phyloP scores from a whole-genome alignment of 2,797 vertebrate species.

The Chaunax sp. region DNA sequence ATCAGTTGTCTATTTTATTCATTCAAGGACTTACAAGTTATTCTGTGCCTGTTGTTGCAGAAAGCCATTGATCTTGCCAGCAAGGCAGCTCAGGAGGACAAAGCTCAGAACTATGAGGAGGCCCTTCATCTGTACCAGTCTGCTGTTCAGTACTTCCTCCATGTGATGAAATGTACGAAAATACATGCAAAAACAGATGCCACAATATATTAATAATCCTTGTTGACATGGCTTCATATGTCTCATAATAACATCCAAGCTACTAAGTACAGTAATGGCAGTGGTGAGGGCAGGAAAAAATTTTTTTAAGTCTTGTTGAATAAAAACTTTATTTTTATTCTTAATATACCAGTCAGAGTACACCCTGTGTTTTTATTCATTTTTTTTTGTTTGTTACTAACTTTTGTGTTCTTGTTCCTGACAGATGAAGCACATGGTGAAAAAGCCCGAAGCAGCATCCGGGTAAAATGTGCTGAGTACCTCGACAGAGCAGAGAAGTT shows the following conservation, averaged over 20 bases:
- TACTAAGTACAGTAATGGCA: not conserved
- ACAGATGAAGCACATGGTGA: constrained; percentile 96
- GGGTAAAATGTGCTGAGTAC: constrained; percentile 93
- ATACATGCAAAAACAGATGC: not conserved
- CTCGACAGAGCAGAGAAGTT: constrained; percentile 96
- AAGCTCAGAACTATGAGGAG: constrained; percentile 96
- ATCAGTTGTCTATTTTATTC: not conserved
- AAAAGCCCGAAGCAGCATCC: constrained; percentile 94
- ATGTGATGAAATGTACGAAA: constrained; percentile 95
- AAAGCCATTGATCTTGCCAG: constrained; percentile 97
- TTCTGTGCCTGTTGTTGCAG: constrained; percentile 76
- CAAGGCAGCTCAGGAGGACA: constrained; percentile 97
- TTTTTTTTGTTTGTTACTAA: not conserved
- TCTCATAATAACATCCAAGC: not conserved
- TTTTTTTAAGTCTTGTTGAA: too few relatives aligned
- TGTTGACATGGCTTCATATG: not conserved
- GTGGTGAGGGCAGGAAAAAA: not conserved
- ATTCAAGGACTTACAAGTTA: not conserved
- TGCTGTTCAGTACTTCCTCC: constrained; percentile 96
- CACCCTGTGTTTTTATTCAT: not conserved
- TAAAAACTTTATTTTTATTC: not conserved
- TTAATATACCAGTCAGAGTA: not conserved
- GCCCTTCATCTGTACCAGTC: constrained; percentile 93
- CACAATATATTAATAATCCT: constrained; percentile 1
- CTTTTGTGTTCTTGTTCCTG: constrained; percentile 11